Percentiles rank a stretch among this genome's conserved stretches.
Evolutionary conservation across 2,113 vertebrate species (phyloP).

Genomic region (Paedocypris sp.): DNA sequence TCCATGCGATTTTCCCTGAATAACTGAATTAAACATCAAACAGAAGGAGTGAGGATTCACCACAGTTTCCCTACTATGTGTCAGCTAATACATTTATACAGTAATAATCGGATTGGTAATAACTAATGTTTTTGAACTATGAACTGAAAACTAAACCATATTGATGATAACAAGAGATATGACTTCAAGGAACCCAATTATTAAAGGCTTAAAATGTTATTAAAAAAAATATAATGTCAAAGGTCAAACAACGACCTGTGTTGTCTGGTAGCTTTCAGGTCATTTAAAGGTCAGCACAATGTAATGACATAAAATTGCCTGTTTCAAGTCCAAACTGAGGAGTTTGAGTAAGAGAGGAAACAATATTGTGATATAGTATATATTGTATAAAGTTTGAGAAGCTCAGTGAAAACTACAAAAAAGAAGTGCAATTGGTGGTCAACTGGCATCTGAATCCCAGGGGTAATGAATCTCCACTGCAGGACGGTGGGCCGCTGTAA

Average conservation of each 20-base stretch:
- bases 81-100: too few relatives aligned
- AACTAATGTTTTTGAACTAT: neutral
- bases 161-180: neutral
- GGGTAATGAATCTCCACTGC: conserved; percentile 56
- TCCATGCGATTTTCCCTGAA: too few relatives aligned
- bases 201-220: conserved; percentile 27
- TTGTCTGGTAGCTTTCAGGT: conserved; percentile 52
- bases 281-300: conserved; percentile 48
- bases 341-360: too few relatives aligned
- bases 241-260: conserved; percentile 34
- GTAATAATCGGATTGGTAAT: too few relatives aligned
- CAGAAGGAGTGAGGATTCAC: too few relatives aligned
- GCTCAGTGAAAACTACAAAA: neutral
- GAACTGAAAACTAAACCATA: neutral
- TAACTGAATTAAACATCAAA: too few relatives aligned
- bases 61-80: too few relatives aligned
- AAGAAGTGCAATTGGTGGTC: conserved; percentile 36
- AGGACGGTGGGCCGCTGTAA: conserved; percentile 48
- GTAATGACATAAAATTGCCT: conserved; percentile 52
- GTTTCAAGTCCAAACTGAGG: conserved; percentile 34
- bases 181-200: neutral
- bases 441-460: conserved; percentile 45
- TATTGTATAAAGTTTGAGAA: neutral
- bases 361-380: too few relatives aligned
- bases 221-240: conserved; percentile 33